Percentiles rank a stretch among this genome's conserved stretches.
phyloP scores from a whole-genome alignment of 2,888 invertebrate genomes.

The Sipha maydis region DNA sequence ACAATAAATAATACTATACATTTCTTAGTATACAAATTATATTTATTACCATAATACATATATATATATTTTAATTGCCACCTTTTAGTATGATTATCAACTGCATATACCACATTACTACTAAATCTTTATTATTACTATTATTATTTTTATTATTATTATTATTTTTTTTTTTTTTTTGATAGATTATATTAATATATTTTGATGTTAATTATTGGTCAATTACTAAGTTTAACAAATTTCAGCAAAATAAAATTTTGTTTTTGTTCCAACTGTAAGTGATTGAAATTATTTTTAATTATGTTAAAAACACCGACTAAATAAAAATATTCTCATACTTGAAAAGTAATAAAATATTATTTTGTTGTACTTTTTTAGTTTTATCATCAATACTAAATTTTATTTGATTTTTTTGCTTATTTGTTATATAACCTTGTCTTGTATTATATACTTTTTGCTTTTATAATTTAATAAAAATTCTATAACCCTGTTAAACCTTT shows the following conservation, averaged over 20 bases:
- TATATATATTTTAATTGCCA: not conserved
- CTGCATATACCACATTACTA: not conserved
- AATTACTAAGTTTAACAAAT: not conserved
- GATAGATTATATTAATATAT: not conserved
- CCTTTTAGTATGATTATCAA: not conserved
- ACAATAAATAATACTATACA: not conserved
- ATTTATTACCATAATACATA: too few relatives aligned
- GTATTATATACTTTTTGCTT: slow-evolving; percentile 52
- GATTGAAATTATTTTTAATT: not conserved
- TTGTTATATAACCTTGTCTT: slow-evolving; percentile 41
- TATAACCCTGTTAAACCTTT: not conserved
- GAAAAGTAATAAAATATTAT: slow-evolving; percentile 48
- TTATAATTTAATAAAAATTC: slow-evolving; percentile 35
- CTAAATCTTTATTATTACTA: not conserved
- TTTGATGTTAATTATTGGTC: not conserved
- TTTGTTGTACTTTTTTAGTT: slow-evolving; percentile 51
- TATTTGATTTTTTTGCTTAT: slow-evolving; percentile 20
- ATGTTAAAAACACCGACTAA: not conserved
- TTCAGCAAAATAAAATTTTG: slow-evolving; percentile 17
- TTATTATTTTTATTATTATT: not conserved
- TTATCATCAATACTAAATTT: slow-evolving; percentile 37
- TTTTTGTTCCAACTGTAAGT: not conserved
- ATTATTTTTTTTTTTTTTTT: not conserved
- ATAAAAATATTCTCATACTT: not conserved
- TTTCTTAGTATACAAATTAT: not conserved